A percentile compares a stretch with the other conserved stretches of the same genome.
phyloP scores from a whole-genome alignment of 2,888 invertebrate species.

The Mythimna vitellina region DNA sequence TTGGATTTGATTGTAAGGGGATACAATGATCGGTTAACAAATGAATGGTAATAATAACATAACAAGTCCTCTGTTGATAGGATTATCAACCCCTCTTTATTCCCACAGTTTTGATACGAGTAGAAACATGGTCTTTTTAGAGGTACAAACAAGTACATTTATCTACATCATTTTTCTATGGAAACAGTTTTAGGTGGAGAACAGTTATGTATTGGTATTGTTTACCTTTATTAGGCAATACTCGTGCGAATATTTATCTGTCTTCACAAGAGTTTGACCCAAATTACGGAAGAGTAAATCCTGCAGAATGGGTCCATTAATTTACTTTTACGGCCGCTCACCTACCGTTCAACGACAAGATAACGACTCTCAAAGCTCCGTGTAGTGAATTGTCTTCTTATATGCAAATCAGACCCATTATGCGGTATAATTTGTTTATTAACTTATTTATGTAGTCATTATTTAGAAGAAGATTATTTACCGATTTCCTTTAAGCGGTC shows the following conservation, averaged over 20 bases:
- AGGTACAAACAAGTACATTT: background rate
- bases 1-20: constrained; percentile 55
- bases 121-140: background rate
- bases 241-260: constrained; percentile 67
- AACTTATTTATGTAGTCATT: constrained; percentile 45
- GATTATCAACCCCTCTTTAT: constrained; percentile 29
- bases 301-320: constrained; percentile 74
- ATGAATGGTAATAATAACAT: constrained; percentile 46
- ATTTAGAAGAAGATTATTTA: constrained; percentile 3
- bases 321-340: constrained; percentile 77
- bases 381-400: constrained; percentile 59
- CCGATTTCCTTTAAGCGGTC: constrained; percentile 32
- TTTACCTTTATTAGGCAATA: constrained; percentile 61
- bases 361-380: constrained; percentile 71
- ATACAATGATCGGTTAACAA: constrained; percentile 60
- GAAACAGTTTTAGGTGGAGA: constrained; percentile 9
- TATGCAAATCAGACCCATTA: constrained; percentile 65
- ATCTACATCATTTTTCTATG: background rate
- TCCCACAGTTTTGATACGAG: constrained; percentile 23
- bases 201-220: constrained; percentile 7
- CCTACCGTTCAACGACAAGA: constrained; percentile 74
- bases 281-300: constrained; percentile 70
- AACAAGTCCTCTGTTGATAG: constrained; percentile 21
- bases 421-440: constrained; percentile 56
- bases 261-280: constrained; percentile 73